Base-by-base conservation (phyloP, 1,140 invertebrate species). In the Eumaeus atala region DNA sequence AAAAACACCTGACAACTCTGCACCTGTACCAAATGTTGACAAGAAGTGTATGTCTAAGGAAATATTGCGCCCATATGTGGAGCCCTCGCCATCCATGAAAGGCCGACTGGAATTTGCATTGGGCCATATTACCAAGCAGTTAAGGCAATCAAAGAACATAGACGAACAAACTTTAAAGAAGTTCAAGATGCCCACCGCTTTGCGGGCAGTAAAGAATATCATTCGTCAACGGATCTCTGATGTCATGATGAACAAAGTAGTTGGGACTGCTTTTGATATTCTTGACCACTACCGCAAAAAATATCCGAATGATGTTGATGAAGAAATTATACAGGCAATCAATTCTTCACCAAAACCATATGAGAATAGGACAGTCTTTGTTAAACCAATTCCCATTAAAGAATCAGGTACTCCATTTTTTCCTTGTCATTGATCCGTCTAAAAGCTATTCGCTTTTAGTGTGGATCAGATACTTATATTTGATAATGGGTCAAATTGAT, bases 71-170 rank as follows among this genome's bases (percentile, higher is more conserved):
- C 54, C 62, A 3, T 58, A 74, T 44, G 36, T 56, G 8, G 49
- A 44, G 40, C 69, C 72, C 0, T 57, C 58, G 18, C 54, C 55
- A 28, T 70, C 76, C 56, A 33, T 80, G 50, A 67, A 53, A 8
- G 79, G 79, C 8, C 74, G 82, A 5, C 47, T 85, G 42, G 79
- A 82, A 63, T 61, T 80, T 51, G 78, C 72, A 3, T 47, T 85
- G 40, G 80, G 82, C 3, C 51, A 16, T 1, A 66, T 85, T 12
- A 12, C 81, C 9, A 83, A 80, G 61, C 57, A 72, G 9, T 60
- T 85, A 9, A 66, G 61, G 42, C 28, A 47, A 3, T 47, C 55
- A 8, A 62, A 54, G 11, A 40, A 54, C 12, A 17, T 36, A 6
- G 28, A 34, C 1, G 12, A 36, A 12, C 38, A 49, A 3, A 18